A percentile compares a stretch with the other conserved stretches of the same genome.
Evolutionary conservation across 35 echinoderm and acorn worm genomes (phyloP).

Genomic region (Ophioderma brevispina): DNA sequence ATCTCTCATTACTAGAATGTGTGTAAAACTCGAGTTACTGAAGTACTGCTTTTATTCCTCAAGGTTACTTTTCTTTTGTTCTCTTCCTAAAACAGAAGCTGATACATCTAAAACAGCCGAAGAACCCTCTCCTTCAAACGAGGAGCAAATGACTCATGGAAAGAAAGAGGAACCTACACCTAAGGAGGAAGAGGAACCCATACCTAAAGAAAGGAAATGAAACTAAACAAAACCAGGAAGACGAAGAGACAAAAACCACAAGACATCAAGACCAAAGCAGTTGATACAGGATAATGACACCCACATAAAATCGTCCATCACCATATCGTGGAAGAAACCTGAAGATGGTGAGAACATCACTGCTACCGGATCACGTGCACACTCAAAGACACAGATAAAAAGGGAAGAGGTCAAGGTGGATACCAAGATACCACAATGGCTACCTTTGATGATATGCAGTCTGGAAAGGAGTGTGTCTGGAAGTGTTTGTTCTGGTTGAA

Average conservation of each 20-base stretch:
- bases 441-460: slow-evolving; percentile 44
- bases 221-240: no score
- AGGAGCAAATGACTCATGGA: no score
- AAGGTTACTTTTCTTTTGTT: no score
- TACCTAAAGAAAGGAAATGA: no score
- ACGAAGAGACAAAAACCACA: slow-evolving; percentile 32
- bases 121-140: no score
- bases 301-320: slow-evolving; percentile 41
- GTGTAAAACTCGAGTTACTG: no score
- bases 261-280: slow-evolving; percentile 22
- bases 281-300: slow-evolving; percentile 42
- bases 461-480: slow-evolving; percentile 10
- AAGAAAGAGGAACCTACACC: no score
- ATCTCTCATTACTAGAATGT: no score
- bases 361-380: slow-evolving; percentile 59
- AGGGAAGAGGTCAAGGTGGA: slow-evolving; percentile 22
- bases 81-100: no score
- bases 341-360: slow-evolving; percentile 46
- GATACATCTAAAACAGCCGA: no score
- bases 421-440: neutral
- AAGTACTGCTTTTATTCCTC: no score
- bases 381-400: neutral
- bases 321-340: slow-evolving; percentile 75
- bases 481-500: slow-evolving; percentile 35
- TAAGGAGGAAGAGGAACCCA: no score